Evolutionary conservation across 2,113 vertebrate genomes (phyloP), one percentile per base, ranked within the genome.

Genomic region (Platycercus adscitus): DNA sequence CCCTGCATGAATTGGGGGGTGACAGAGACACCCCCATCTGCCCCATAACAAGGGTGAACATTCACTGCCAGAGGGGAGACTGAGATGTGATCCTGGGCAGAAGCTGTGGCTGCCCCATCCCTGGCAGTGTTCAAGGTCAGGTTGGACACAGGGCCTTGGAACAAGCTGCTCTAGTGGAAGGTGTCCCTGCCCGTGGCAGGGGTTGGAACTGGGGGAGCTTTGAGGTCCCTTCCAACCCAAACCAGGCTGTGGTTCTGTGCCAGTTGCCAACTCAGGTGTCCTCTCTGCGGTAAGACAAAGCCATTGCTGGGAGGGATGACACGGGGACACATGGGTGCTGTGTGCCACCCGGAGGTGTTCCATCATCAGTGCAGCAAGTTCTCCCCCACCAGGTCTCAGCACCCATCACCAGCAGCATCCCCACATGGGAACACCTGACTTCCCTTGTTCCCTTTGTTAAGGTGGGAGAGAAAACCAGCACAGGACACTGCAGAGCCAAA

Each of bases 351-450:
- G 1, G 39, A 44, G 39, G 29, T 4, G 31, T 16, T 23, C 80
- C 2, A 6, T 13, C 73, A 65, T 28, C 11, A 1, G 17, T 23
- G 64, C 9, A 25, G 47, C 1, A 4, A 49, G 35, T 37, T 16
- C 35, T 16, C 26, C 25, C 41, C 52, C 3, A 2, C 16, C 68
- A 35, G 81, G 26, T 47, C 60, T 66, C 77, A 56, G 47, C 63
- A 28, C 35, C 3, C 33, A 35, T 10, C 56, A 58, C 25, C 31
- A 16, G 46, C 35, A n/a, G 65, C 35, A 11, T 11, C 66, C 53
- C 35, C 3, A 8, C 19, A 12, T 1, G 13, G 46, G 35, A 33
- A 25, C 16, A 16, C 37, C 4, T 0, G 3, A 5, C 23, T 37
- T 18, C 49, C 8, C 49, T 28, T 8, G 3, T 39, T 60, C 13